Conservation (phyloP, 1,140 invertebrate species). For the Leptinotarsa undecemlineata region DNA sequence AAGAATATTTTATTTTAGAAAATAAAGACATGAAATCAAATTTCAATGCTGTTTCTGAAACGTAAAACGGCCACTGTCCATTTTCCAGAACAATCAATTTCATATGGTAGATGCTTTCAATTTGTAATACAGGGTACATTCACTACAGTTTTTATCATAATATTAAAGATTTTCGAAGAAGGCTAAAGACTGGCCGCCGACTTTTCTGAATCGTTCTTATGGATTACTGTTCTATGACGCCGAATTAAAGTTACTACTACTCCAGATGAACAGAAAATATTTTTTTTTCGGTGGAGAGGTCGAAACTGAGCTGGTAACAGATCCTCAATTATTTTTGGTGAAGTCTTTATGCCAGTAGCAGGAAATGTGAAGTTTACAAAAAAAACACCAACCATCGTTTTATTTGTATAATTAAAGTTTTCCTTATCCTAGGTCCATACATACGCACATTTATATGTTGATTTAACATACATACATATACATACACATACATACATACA, state of each 20-base stretch:
- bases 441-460: slow-evolving; percentile 49
- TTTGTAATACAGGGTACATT: background rate
- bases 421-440: slow-evolving; percentile 49
- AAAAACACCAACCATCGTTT: slow-evolving; percentile 16
- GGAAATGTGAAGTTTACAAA: background rate
- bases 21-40: background rate
- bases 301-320: too few species aligned
- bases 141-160: background rate
- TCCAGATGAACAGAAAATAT: background rate
- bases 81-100: too few species aligned
- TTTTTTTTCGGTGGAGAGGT: background rate
- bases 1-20: background rate
- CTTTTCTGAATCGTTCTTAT: too few species aligned
- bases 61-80: background rate
- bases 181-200: background rate
- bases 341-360: too few species aligned
- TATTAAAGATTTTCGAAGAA: background rate
- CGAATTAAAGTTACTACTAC: too few species aligned
- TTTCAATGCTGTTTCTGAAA: too few species aligned
- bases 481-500: slow-evolving; percentile 53
- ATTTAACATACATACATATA: slow-evolving; percentile 50
- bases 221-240: too few species aligned
- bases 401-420: slow-evolving; percentile 50
- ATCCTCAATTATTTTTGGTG: too few species aligned
- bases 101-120: too few species aligned